Base-by-base conservation (phyloP, 2,797 vertebrate genomes). In the Zenarchopterus dispar region DNA sequence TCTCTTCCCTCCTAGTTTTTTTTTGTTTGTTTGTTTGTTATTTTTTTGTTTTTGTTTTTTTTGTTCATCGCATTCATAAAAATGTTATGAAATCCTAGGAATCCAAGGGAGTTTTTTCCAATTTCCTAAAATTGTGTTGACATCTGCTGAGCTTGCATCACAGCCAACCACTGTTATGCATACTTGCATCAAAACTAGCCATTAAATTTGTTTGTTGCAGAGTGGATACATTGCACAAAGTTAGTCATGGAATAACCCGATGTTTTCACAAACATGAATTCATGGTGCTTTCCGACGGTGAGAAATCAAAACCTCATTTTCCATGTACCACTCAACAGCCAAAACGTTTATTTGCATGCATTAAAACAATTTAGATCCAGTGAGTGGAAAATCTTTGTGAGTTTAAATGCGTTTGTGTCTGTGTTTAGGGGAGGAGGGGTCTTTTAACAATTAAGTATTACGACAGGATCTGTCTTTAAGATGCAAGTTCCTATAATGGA, bases 401-500 rank as follows among this genome's bases (percentile, higher is more conserved):
- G 28, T 36, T 13, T 36, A 13, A 10, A 13, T 39, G 6, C 16
- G 31, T 39, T 36, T 33, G 18, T 7, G 18, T 4, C 6, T 50
- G 13, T 41, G 33, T 6, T 17, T n/a, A 28, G 28, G 28, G 28
- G 28, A 28, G 8, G 24, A 4, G 26, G n/a, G 49, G 26, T 26
- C 18, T 17, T 59, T 31, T 36, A 33, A 36, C 18, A 45, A 28
- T 24, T 44, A 47, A 47, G 21, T 43, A 47, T 33, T 16, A 8
- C 8, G 31, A 41, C 28, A 33, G 23, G 13, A 44, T 61, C 15
- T 53, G 51, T 51, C 54, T 47, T 16, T 48, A 28, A 13, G 5
- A 36, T 26, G 8, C 47, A 23, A 62, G 50, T 28, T 50, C 21
- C 45, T 23, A 16, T 28, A 26, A 24, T 54, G 48, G 11, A 49